Evolutionary conservation across 2,888 invertebrate genomes (phyloP).

Genomic region (Ormyrus rosae): DNA sequence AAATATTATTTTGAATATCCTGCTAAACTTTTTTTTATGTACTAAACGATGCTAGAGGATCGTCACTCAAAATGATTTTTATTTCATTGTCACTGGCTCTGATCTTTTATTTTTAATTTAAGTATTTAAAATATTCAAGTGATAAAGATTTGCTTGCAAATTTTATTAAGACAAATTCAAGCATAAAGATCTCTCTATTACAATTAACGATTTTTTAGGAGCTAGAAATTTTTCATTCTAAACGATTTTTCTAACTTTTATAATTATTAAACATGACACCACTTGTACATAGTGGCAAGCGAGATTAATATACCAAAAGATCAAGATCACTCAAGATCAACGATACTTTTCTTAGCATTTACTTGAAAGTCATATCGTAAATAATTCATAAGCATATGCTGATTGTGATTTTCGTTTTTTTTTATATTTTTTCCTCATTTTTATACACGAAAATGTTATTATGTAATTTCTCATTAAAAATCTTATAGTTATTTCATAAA

Average conservation of each 20-base stretch:
- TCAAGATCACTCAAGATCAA: constrained; percentile 42
- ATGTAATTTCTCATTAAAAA: constrained; percentile 42
- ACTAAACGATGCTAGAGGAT: too few species aligned
- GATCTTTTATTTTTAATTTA: background rate
- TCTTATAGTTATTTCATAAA: constrained; percentile 42
- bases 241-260: too few species aligned
- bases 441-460: constrained; percentile 54
- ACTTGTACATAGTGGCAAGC: constrained; percentile 43
- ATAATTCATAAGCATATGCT: constrained; percentile 42
- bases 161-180: background rate
- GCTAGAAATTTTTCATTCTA: constrained; percentile 12
- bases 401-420: constrained; percentile 57
- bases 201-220: constrained; percentile 2
- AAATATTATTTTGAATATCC: background rate
- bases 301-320: constrained; percentile 55
- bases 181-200: background rate
- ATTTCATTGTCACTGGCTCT: too few species aligned
- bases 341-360: constrained; percentile 49
- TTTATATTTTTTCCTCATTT: constrained; percentile 50
- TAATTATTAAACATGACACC: constrained; percentile 28
- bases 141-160: too few species aligned
- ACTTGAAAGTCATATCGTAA: constrained; percentile 47
- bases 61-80: background rate
- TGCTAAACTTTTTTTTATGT: too few species aligned
- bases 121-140: background rate